A percentile compares a stretch with the other conserved stretches of the same genome.
Evolutionary conservation across 2,888 invertebrate species (phyloP).

Genomic region (Didymodactylos carnosus): DNA sequence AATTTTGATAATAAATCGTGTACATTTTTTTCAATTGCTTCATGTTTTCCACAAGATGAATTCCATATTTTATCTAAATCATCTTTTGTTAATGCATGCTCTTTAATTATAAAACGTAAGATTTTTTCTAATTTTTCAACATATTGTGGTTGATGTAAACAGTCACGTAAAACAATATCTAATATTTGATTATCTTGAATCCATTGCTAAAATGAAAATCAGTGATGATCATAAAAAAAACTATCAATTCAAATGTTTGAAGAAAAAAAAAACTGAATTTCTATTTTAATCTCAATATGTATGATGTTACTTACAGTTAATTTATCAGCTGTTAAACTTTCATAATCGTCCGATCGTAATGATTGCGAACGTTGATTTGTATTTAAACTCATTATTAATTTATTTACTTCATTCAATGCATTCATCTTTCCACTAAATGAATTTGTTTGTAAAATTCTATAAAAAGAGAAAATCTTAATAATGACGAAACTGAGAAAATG

Average conservation of each 20-base stretch:
- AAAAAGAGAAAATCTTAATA: background rate
- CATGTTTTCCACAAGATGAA: conserved; percentile 63
- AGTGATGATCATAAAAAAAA: background rate
- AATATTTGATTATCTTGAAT: conserved; percentile 82
- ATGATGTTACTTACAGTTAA: background rate
- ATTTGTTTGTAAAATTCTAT: conserved; percentile 66
- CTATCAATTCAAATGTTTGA: background rate
- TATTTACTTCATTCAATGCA: conserved; percentile 89
- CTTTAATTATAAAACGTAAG: conserved; percentile 78
- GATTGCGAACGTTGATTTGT: background rate
- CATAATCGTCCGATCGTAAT: background rate
- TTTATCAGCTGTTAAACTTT: background rate
- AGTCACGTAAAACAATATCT: conserved; percentile 78
- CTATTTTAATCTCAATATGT: too few relatives aligned
- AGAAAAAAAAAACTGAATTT: too few relatives aligned
- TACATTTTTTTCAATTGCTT: conserved; percentile 90
- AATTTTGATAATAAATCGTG: conserved; percentile 84
- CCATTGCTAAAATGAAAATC: conserved; percentile 46
- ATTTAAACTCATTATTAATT: conserved; percentile 46
- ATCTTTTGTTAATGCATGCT: conserved; percentile 54
- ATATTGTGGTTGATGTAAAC: conserved; percentile 77
- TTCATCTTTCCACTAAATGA: conserved; percentile 99
- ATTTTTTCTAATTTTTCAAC: conserved; percentile 94
- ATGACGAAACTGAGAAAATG: too few relatives aligned
- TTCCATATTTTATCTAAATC: conserved; percentile 82